Percentiles rank a stretch among this genome's conserved stretches.
phyloP scores from a whole-genome alignment of 2,113 vertebrate genomes.

The Amphilophus citrinellus region DNA sequence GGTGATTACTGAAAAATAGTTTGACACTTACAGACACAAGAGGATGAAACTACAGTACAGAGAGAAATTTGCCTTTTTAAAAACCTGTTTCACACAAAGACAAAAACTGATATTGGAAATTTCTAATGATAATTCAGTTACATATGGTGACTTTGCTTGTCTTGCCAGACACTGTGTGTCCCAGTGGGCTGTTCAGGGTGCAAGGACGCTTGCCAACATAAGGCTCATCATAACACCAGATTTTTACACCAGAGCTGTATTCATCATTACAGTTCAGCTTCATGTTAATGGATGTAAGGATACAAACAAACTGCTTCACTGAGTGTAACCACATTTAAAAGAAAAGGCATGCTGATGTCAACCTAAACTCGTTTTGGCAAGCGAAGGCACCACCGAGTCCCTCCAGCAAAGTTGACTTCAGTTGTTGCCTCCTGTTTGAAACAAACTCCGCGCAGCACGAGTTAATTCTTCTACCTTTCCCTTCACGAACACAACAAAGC shows the following conservation, averaged over 20 bases:
- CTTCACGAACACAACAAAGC: not conserved
- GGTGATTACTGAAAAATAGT: not conserved
- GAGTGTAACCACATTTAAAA: not conserved
- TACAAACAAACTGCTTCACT: not conserved
- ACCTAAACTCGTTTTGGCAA: not conserved
- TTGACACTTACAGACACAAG: not conserved
- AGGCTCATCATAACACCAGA: conserved; percentile 14
- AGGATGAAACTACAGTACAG: not conserved
- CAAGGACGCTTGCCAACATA: not conserved
- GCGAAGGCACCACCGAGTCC: not conserved
- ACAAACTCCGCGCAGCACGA: not conserved
- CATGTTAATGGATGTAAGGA: not conserved
- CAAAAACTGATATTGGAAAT: not conserved
- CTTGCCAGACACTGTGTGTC: not conserved
- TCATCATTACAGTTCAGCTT: not conserved
- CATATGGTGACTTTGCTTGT: conserved; percentile 23
- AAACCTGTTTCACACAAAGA: not conserved
- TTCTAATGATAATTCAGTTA: not conserved
- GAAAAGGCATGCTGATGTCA: too few relatives aligned
- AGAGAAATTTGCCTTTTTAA: not conserved
- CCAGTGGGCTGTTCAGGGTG: conserved; percentile 11
- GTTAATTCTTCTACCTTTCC: not conserved
- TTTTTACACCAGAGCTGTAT: not conserved
- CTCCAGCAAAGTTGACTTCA: not conserved
- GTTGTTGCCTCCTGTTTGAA: not conserved